Percentiles rank a stretch among this genome's conserved stretches.
phyloP scores from a whole-genome alignment of 2,797 vertebrate genomes.

The Orestias chungarensis region DNA sequence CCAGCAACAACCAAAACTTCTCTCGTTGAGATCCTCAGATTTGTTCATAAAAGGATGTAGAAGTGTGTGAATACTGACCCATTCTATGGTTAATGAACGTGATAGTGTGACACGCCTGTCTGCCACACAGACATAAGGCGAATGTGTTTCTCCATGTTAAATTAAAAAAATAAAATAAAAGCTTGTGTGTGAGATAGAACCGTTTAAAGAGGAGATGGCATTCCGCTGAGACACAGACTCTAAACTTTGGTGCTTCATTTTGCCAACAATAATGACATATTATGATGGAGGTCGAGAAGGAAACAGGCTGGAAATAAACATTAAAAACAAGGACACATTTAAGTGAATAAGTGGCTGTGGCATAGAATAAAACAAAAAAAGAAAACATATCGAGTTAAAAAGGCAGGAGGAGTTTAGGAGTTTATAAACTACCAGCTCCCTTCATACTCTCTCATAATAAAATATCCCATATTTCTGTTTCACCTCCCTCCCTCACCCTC shows the following conservation, averaged over 20 bases:
- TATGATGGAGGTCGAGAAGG: conserved; percentile 58
- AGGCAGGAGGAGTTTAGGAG: conserved; percentile 73
- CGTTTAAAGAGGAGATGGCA: conserved; percentile 34
- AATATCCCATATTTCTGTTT: conserved; percentile 69
- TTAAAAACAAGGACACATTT: conserved; percentile 33
- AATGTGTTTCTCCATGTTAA: neutral
- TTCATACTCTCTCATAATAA: conserved; percentile 73
- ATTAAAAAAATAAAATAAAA: neutral
- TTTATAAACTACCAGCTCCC: conserved; percentile 62
- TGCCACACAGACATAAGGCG: neutral
- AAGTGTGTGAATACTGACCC: conserved; percentile 34
- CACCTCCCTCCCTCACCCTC: conserved; percentile 23
- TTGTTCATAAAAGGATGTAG: conserved; percentile 29
- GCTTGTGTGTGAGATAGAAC: conserved; percentile 10
- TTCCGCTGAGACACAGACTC: conserved; percentile 62
- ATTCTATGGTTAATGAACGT: conserved; percentile 35
- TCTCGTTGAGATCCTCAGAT: conserved; percentile 42
- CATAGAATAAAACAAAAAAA: conserved; percentile 37
- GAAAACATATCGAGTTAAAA: conserved; percentile 64
- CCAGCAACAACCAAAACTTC: conserved; percentile 62
- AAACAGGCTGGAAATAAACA: conserved; percentile 44
- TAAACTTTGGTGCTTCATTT: conserved; percentile 55
- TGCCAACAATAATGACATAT: conserved; percentile 32
- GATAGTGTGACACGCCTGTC: conserved; percentile 14
- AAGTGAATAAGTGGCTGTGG: conserved; percentile 38